Evolutionary conservation across 2,888 invertebrate genomes (phyloP), one percentile per base, ranked within the genome.

Genomic region (Augiades crinisus): DNA sequence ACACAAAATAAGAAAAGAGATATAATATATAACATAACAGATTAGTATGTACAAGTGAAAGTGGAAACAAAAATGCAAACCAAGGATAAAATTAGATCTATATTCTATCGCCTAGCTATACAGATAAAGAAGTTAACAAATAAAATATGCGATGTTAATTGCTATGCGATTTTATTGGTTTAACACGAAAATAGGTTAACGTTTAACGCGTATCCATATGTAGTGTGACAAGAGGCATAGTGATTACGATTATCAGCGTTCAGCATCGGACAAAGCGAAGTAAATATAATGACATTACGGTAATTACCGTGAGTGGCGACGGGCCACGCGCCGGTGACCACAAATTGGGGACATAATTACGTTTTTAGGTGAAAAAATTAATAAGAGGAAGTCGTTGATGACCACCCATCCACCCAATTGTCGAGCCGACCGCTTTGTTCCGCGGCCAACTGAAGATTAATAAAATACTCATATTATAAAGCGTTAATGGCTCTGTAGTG

Each of bases 271-370:
- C 50, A 51, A 51, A 51, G 50, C 50, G 50, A 51, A 44, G 50
- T 51, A 44, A 51, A 51, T 51, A 44, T 51, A 73, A 70, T 72
- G 74, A 70, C 76, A 76, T 72, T 71, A 75, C 62, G 64, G 66
- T 67, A 68, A 72, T 73, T 70, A 70, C 57, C 54, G 60, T 59
- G 63, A 57, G 60, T 55, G 54, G 59, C 56, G 55, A 57, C 58
- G 53, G 64, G 67, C 74, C 74, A 81, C 79, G 83, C 66, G 69
- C 60, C 55, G 69, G 57, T 60, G 71, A 71, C 58, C 75, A 73
- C 80, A 75, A 81, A 84, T 83, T 83, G 76, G 70, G 62, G 56
- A 63, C 65, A 65, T 76, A 80, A 83, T 82, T 81, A 75, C 71
- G 64, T 69, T 72, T 67, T 65, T 75, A 68, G 75, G 72, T 70